These are phyloP conservation scores for Laticauda laticaudata DNA, from an alignment of 2,113 vertebrate species.

Conservation along the genomic window DNA sequence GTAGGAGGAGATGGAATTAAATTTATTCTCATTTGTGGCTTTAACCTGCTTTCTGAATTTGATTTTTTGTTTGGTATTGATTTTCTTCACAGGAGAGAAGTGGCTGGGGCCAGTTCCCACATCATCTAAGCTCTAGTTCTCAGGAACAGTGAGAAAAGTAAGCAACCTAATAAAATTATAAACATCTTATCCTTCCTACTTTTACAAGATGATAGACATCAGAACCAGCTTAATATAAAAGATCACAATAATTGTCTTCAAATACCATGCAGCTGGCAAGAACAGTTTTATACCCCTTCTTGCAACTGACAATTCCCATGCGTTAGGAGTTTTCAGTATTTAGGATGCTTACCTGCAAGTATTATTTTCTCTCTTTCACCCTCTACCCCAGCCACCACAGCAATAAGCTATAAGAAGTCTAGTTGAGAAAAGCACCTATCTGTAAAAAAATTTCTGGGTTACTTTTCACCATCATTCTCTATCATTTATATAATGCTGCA, in stretches of 20 bases:
- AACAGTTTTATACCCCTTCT: background rate
- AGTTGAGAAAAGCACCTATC: background rate
- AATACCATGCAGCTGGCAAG: background rate
- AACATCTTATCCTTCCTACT: background rate
- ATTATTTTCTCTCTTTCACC: background rate
- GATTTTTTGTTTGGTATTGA: slow-evolving; percentile 28
- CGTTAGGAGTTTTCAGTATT: background rate
- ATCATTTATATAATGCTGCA: background rate
- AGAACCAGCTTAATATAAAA: background rate
- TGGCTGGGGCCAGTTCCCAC: slow-evolving; percentile 72
- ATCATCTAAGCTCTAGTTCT: slow-evolving; percentile 35
- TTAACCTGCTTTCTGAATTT: background rate
- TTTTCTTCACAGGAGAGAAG: slow-evolving; percentile 69
- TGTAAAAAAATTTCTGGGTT: background rate
- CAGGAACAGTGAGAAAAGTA: background rate
- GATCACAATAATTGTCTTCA: background rate
- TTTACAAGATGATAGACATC: background rate
- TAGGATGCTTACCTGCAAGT: background rate
- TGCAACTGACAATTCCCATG: background rate
- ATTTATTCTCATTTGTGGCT: background rate
- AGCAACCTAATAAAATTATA: background rate
- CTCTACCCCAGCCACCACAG: background rate
- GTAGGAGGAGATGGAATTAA: background rate
- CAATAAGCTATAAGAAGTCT: background rate
- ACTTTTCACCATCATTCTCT: background rate